Evolutionary conservation across 2,797 vertebrate species (phyloP).

Genomic region (Cyprinella venusta): DNA sequence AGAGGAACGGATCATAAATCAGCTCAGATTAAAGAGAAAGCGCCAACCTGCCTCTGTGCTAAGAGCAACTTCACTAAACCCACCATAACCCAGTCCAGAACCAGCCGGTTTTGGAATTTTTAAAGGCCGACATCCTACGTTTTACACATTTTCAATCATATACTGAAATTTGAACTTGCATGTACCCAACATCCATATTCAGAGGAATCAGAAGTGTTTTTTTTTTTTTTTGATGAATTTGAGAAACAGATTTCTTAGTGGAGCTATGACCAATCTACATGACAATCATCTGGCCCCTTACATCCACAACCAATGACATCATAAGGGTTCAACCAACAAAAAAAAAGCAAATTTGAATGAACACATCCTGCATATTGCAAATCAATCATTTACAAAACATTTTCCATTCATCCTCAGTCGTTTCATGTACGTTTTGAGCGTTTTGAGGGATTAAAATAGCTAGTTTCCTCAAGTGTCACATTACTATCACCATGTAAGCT

Average conservation of each 20-base stretch:
- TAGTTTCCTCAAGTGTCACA: background rate
- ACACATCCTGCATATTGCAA: background rate
- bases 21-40: constrained; percentile 85
- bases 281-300: background rate
- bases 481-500: background rate
- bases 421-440: background rate
- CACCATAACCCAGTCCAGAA: constrained; percentile 26
- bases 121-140: background rate
- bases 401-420: background rate
- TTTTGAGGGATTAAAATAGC: background rate
- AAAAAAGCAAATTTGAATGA: background rate
- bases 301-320: constrained; percentile 7
- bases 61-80: constrained; percentile 64
- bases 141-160: constrained; percentile 2
- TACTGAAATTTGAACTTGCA: background rate
- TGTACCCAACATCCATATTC: background rate
- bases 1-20: constrained; percentile 89
- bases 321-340: background rate
- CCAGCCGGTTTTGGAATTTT: background rate
- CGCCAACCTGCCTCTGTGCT: constrained; percentile 79
- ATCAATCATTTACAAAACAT: background rate
- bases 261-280: constrained; percentile 6
- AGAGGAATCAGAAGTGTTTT: background rate
- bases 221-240: background rate
- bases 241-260: background rate